Evolutionary conservation across 2,113 vertebrate genomes (phyloP).

Genomic region (Cariama cristata): DNA sequence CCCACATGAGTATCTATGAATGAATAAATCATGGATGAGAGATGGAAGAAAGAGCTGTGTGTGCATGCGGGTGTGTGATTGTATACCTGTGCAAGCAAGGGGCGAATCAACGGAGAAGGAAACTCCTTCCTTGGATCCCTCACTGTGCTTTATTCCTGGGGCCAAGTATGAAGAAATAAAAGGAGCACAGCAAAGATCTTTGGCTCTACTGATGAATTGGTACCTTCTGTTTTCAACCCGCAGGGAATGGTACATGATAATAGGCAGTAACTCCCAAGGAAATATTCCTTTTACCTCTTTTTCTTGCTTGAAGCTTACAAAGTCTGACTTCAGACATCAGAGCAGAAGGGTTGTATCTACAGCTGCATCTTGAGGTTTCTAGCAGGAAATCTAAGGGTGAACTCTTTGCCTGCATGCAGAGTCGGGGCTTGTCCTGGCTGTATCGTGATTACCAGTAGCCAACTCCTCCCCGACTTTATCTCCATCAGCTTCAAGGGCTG

Average conservation of each 20-base stretch:
- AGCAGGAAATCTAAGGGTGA: background rate
- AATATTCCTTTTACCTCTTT: background rate
- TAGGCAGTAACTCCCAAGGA: background rate
- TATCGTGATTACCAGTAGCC: background rate
- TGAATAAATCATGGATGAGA: background rate
- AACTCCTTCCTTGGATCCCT: background rate
- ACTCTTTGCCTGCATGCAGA: background rate
- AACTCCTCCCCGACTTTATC: background rate
- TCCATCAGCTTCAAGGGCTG: background rate
- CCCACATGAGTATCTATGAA: background rate
- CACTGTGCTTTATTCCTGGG: background rate
- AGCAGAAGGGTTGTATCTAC: background rate
- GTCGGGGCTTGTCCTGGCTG: background rate
- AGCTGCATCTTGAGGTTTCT: background rate
- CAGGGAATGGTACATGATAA: background rate
- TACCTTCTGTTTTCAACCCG: background rate
- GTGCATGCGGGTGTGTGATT: accelerated
- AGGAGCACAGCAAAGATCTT: background rate
- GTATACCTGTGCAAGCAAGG: accelerated
- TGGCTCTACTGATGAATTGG: background rate
- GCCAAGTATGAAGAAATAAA: background rate
- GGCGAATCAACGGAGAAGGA: background rate
- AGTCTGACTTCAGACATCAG: background rate
- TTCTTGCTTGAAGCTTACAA: background rate
- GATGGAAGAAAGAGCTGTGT: background rate